These are phyloP conservation scores for Alligator sinensis DNA, from an alignment of 2,113 vertebrate genomes.

Conservation along the genomic window DNA sequence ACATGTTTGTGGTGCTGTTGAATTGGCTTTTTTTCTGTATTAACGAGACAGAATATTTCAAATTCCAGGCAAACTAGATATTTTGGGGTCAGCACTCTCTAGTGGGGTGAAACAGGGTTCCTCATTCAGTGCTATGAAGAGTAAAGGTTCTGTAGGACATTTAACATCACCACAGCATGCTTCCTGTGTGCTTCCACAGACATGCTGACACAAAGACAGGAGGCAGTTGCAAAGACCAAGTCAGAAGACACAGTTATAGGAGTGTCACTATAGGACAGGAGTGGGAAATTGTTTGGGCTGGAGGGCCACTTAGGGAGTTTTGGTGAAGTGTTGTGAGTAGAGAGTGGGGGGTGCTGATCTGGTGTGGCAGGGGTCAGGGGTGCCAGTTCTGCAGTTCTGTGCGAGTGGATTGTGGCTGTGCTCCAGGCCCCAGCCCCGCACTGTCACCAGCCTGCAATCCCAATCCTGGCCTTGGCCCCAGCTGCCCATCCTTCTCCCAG, in stretches of 20 bases:
- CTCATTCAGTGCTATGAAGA: not conserved
- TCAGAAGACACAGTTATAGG: not conserved
- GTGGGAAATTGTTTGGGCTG: too few relatives aligned
- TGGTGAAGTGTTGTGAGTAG: too few relatives aligned
- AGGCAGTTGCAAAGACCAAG: not conserved
- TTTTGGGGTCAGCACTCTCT: not conserved
- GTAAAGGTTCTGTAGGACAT: not conserved
- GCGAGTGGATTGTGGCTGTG: too few relatives aligned
- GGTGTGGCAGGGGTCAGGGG: too few relatives aligned
- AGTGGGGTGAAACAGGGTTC: not conserved
- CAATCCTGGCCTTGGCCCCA: too few relatives aligned
- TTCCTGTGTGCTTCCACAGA: fast-evolving
- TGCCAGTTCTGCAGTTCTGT: too few relatives aligned
- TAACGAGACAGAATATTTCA: not conserved
- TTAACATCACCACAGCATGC: not conserved
- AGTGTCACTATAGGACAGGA: too few relatives aligned
- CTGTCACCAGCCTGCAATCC: too few relatives aligned
- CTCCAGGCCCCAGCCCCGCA: too few relatives aligned
- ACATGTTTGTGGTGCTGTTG: not conserved
- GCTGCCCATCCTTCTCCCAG: too few relatives aligned
- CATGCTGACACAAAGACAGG: not conserved
- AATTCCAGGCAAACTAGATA: not conserved
- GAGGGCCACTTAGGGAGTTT: too few relatives aligned
- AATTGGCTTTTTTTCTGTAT: not conserved
- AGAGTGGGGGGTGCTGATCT: too few relatives aligned